Evolutionary conservation across 2,797 vertebrate genomes (phyloP), one percentile per base, ranked within the genome.

Genomic region (Danio kyathit): DNA sequence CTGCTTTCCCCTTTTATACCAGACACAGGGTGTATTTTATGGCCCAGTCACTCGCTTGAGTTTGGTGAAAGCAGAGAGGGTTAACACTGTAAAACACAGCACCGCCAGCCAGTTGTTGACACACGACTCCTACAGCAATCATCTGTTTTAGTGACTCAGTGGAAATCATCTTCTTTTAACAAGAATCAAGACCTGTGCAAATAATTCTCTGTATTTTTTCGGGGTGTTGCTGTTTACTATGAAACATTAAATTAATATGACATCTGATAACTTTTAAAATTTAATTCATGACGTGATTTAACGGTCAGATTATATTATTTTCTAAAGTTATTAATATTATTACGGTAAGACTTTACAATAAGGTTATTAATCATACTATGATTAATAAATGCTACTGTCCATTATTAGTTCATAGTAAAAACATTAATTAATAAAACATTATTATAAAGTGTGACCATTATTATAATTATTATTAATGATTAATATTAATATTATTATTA

Each of bases 21-120:
- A 92, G 90, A 91, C 90, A 61, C 82, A 88, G 86, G 78, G 80
- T 46, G 86, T 85, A 88, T 86, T 95, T 94, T 94, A 94, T 88
- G 81, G 89, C 92, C 89, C 88, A 87, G 43, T 57, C 70, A 12
- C 73, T 89, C 91, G 19, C 19, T 48, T 91, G 90, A 91, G 87
- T 91, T 85, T 91, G 74, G 74, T 80, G 73, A 82, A 70, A 78
- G 69, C 67, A 4, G 46, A 77, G 66, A 46, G 16, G 70, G 60
- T 72, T 81, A 78, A 84, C 80, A 80, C 75, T 67, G 61, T 75
- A 67, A 60, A 59, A 78, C 16, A 17, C 17, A 59, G 56, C 71
- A 52, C 59, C 48, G 17, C 67, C 60, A 76, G 81, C 9, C 73
- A 38, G 56, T 44, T 83, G 81, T 82, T 88, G 79, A 86, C 76